Base-by-base conservation (phyloP, 2,888 invertebrate species). In the Drosophila recens region DNA sequence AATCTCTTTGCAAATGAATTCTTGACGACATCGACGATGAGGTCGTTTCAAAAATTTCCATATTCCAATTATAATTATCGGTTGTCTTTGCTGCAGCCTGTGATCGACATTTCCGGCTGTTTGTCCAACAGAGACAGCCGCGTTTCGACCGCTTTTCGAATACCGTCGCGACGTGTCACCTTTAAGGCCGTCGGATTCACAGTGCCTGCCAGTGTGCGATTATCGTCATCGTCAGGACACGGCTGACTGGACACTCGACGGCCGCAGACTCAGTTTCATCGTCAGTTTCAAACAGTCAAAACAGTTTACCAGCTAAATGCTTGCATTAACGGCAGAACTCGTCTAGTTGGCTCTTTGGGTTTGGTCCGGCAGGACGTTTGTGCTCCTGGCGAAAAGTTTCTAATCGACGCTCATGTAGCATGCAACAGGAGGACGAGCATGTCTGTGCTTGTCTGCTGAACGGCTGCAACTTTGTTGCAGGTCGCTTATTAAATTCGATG, bases 51-150 rank as follows among this genome's bases (percentile, higher is more conserved):
- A 61, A 48, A 71, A 66, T 79, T 58, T 65, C 51, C 86, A 72
- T 68, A 63, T 72, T 64, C 20, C 80, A 76, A 73, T 79, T 73
- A 85, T 48, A 76, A 73, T 79, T 73, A 85, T 48, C 57, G 52
- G 42, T 48, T 61, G 43, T 13, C 30, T 4, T 38, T 38, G 38
- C 10, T 40, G 56, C 67, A 33, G 33, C 9, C 15, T 27, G 4
- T 48, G 75, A 62, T 63, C 42, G 20, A 68, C 70, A 68, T 75
- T 67, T 72, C 48, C 59, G 59, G 11, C 40, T 63, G 59, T 69
- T 73, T 76, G 79, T 53, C 27, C 61, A 65, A 43, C 42, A 33
- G 20, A 30, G 59, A 20, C 52, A 38, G 23, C 33, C 54, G 33
- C 42, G 45, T n/a, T 10, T 17, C 46, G 27, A 38, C 42, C 10